These are phyloP conservation scores for Reinhardtius hippoglossoides DNA, from an alignment of 2,113 vertebrate species.

Conservation along the genomic window DNA sequence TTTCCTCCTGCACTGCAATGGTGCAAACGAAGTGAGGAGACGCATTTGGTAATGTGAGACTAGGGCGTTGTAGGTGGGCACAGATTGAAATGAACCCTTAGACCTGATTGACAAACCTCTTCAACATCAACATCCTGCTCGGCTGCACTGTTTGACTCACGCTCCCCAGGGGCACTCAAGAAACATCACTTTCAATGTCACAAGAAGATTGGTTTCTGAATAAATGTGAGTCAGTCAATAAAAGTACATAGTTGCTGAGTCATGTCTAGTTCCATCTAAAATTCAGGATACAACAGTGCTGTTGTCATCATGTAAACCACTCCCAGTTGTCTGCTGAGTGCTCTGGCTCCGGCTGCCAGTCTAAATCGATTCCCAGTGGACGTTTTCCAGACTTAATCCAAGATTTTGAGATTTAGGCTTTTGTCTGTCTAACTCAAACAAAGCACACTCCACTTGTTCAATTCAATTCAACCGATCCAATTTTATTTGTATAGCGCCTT, in stretches of 20 bases:
- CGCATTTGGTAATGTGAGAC: background rate
- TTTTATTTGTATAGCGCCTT: too few relatives aligned
- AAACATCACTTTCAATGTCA: too few relatives aligned
- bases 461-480: background rate
- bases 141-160: background rate
- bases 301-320: slow-evolving; percentile 15
- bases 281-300: background rate
- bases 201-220: too few relatives aligned
- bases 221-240: too few relatives aligned
- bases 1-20: slow-evolving; percentile 13
- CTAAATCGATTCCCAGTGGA: slow-evolving; percentile 33
- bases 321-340: slow-evolving; percentile 24
- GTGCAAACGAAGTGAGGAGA: slow-evolving; percentile 3
- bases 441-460: background rate
- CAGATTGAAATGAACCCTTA: background rate
- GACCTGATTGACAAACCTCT: background rate
- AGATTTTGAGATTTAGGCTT: slow-evolving; percentile 28
- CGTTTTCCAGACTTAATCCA: slow-evolving; percentile 50
- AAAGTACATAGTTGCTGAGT: background rate
- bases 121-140: background rate
- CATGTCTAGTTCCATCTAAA: slow-evolving; percentile 4
- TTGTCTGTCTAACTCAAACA: slow-evolving; percentile 21
- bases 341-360: slow-evolving; percentile 36
- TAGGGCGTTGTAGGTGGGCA: slow-evolving; percentile 12
- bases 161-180: too few relatives aligned